These are phyloP conservation scores for Cryptocephalus primarius DNA, from an alignment of 2,888 invertebrate species.

Conservation along the genomic window DNA sequence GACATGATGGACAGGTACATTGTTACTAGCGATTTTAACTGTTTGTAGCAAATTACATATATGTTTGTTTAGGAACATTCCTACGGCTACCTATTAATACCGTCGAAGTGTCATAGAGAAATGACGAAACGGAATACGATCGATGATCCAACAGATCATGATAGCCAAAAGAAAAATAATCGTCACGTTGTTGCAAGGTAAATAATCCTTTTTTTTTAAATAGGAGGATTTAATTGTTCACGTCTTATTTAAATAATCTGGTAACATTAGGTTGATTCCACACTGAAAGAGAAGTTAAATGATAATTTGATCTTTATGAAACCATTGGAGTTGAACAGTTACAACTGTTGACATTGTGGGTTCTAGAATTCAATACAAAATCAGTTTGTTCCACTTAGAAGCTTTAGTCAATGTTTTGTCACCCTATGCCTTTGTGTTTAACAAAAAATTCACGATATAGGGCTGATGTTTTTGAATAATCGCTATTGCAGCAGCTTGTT, in stretches of 20 bases:
- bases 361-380: no score
- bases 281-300: not conserved
- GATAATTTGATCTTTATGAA: not conserved
- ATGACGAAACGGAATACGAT: slow-evolving; percentile 36
- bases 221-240: not conserved
- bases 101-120: slow-evolving; percentile 45
- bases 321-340: no score
- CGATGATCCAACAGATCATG: slow-evolving; percentile 28
- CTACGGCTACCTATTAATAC: slow-evolving; percentile 73
- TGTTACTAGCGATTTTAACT: not conserved
- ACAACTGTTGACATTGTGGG: no score
- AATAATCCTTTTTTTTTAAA: not conserved
- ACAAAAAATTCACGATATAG: no score
- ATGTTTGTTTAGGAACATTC: slow-evolving; percentile 63
- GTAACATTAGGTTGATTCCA: no score
- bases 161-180: slow-evolving; percentile 19
- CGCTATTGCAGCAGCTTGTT: not conserved
- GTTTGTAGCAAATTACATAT: not conserved
- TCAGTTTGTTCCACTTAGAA: no score
- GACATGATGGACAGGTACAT: slow-evolving; percentile 67
- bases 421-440: no score
- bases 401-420: no score
- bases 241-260: no score
- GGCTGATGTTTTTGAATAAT: no score
- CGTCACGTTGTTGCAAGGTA: slow-evolving; percentile 52